phyloP scores from a whole-genome alignment of 2,888 invertebrate species.

The Melanotus villosus region DNA sequence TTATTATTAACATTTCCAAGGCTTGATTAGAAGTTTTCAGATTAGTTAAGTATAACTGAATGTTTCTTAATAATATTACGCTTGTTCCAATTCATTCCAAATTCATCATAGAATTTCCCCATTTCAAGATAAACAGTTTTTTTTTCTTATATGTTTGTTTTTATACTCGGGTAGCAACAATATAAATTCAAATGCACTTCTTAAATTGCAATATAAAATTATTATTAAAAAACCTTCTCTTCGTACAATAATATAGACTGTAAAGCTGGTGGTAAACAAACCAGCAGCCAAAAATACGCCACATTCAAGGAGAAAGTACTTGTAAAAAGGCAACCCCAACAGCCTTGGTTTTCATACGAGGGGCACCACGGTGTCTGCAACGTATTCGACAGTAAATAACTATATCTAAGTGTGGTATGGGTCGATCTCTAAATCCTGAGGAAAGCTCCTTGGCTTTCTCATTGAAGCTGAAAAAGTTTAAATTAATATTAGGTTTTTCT shows the following conservation, averaged over 20 bases:
- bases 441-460: conserved; percentile 67
- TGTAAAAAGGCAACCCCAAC: not conserved
- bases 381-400: conserved; percentile 72
- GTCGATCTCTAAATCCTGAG: conserved; percentile 71
- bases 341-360: not conserved
- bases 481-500: conserved; percentile 39
- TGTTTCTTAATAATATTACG: too few relatives aligned
- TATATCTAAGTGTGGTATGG: conserved; percentile 72
- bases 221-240: too few relatives aligned
- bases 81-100: too few relatives aligned
- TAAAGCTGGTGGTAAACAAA: not conserved
- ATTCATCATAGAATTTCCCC: too few relatives aligned
- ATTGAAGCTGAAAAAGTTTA: conserved; percentile 47
- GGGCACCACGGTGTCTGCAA: not conserved
- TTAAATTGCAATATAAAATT: too few relatives aligned
- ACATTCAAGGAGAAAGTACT: not conserved
- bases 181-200: too few relatives aligned
- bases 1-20: conserved; percentile 1
- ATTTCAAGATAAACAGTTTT: too few relatives aligned
- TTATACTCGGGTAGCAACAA: too few relatives aligned
- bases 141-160: too few relatives aligned
- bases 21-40: too few relatives aligned
- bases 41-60: not conserved
- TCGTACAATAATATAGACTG: conserved; percentile 19
- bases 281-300: not conserved